Conservation (phyloP, 2,113 vertebrate species). For the Anoplopoma fimbria region DNA sequence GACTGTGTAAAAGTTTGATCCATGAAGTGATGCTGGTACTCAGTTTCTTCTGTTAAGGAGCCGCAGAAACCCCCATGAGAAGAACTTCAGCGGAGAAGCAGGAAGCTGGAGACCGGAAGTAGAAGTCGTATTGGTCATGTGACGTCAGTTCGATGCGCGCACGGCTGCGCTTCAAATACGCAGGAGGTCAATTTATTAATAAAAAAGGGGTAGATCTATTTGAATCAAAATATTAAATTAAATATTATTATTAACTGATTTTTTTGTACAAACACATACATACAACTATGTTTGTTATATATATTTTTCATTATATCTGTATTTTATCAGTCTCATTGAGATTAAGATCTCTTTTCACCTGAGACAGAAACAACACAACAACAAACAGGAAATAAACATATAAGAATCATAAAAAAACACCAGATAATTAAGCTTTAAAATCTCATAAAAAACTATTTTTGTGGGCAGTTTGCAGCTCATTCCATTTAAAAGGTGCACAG, state of each 20-base stretch:
- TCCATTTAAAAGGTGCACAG: no score
- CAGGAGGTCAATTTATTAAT: background rate
- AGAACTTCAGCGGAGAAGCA: background rate
- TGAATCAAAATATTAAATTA: background rate
- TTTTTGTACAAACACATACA: no score
- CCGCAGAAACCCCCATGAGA: background rate
- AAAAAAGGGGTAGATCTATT: background rate
- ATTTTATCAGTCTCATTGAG: no score
- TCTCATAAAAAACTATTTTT: no score
- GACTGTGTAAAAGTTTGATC: background rate
- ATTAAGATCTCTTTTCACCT: no score
- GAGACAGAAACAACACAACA: no score
- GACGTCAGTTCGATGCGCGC: background rate
- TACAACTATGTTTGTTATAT: no score
- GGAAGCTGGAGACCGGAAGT: conserved; percentile 45
- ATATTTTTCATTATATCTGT: no score
- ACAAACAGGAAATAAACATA: no score
- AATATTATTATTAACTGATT: background rate
- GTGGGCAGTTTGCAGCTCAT: no score
- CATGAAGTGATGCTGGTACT: background rate
- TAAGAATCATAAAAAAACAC: no score
- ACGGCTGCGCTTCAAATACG: background rate
- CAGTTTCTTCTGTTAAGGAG: background rate
- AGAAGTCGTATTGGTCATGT: background rate
- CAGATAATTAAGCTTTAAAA: no score